These are phyloP conservation scores for Apamea crenata DNA, from an alignment of 2,888 invertebrate genomes.

Conservation along the genomic window DNA sequence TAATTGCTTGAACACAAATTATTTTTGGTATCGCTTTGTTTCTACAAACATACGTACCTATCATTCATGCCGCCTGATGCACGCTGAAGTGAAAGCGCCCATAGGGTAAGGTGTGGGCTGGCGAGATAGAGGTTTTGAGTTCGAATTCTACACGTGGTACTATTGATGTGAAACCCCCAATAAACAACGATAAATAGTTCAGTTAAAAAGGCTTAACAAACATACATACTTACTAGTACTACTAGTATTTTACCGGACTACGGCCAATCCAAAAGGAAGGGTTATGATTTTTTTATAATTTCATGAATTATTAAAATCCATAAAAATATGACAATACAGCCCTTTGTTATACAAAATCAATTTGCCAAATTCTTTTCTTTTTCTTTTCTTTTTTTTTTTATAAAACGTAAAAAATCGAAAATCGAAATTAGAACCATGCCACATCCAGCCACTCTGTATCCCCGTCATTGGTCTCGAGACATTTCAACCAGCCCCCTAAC, in stretches of 20 bases:
- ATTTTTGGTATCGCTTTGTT: background rate
- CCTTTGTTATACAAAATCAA: background rate
- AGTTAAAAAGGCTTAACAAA: no score
- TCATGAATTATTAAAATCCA: background rate
- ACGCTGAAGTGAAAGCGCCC: background rate
- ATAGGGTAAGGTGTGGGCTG: background rate
- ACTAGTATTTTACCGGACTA: no score
- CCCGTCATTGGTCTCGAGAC: slow-evolving; percentile 59
- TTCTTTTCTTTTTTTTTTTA: no score
- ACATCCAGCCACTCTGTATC: slow-evolving; percentile 42
- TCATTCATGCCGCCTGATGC: background rate
- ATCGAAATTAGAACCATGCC: background rate
- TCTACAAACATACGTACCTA: background rate
- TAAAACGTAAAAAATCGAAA: no score
- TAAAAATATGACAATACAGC: background rate
- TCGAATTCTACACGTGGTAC: background rate
- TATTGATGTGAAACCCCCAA: background rate
- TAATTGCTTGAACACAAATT: slow-evolving; percentile 1
- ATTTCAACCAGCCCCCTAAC: slow-evolving; percentile 69
- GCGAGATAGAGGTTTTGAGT: background rate
- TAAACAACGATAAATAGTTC: no score
- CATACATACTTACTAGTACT: no score
- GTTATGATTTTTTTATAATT: background rate
- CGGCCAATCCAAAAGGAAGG: no score
- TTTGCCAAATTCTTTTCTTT: no score